These are phyloP conservation scores for Brachirus orientalis DNA, from an alignment of 2,113 vertebrate genomes.

Conservation along the genomic window DNA sequence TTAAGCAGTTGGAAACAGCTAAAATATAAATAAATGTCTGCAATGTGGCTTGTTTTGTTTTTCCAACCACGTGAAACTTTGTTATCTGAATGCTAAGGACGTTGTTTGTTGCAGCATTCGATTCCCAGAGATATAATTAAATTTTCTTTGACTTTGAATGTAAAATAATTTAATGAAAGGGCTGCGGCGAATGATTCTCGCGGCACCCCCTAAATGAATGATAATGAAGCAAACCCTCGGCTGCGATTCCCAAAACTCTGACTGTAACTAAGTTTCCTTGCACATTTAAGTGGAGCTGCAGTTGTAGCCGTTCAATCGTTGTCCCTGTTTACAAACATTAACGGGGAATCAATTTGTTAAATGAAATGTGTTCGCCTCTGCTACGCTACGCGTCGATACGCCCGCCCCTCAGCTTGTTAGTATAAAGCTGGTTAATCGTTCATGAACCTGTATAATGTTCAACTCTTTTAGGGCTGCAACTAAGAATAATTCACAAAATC, in stretches of 20 bases:
- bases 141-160: constrained; percentile 53
- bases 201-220: constrained; percentile 20
- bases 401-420: no score
- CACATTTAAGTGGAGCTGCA: no score
- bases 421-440: no score
- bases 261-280: neutral
- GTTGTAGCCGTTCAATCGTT: no score
- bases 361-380: no score
- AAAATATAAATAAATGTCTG: neutral
- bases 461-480: no score
- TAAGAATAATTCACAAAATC: no score
- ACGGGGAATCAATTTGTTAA: no score
- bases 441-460: no score
- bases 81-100: constrained; percentile 19
- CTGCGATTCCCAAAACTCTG: neutral
- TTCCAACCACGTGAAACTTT: constrained; percentile 7
- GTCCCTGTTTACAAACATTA: no score
- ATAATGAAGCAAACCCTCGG: constrained; percentile 4
- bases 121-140: constrained; percentile 21
- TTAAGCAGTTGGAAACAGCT: neutral
- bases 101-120: constrained; percentile 27
- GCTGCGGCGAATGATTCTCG: constrained; percentile 34
- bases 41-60: neutral
- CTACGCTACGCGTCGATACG: no score
- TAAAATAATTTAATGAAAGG: constrained; percentile 55